These are phyloP conservation scores for Nansenia antarctica DNA, from an alignment of 2,113 vertebrate genomes.

Conservation along the genomic window DNA sequence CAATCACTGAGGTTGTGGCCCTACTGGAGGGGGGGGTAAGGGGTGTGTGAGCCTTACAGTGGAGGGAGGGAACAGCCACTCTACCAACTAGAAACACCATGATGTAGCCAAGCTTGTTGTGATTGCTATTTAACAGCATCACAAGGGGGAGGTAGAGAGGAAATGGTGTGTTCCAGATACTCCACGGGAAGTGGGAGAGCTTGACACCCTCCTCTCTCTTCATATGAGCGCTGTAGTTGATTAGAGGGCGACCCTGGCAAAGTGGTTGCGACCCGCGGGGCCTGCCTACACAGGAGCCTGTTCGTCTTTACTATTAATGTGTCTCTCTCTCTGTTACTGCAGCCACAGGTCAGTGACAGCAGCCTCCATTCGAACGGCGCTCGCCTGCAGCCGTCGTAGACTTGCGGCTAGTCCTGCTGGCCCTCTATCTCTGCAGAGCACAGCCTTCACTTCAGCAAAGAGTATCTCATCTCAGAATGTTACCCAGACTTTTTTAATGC, in stretches of 20 bases:
- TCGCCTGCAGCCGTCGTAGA: neutral
- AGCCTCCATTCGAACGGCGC: conserved; percentile 45
- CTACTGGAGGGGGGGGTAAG: conserved; percentile 25
- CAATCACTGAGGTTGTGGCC: conserved; percentile 54
- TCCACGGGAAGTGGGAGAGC: conserved; percentile 32
- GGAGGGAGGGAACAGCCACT: conserved; percentile 36
- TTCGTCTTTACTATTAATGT: conserved; percentile 64
- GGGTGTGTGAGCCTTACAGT: conserved; percentile 18
- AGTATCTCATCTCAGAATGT: too few relatives aligned
- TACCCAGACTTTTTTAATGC: too few relatives aligned
- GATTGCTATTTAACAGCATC: conserved; percentile 48
- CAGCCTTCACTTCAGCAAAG: too few relatives aligned
- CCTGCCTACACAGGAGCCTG: conserved; percentile 31
- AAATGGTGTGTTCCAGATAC: conserved; percentile 29
- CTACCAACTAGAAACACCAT: conserved; percentile 45
- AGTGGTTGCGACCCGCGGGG: conserved; percentile 61
- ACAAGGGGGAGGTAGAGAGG: conserved; percentile 33
- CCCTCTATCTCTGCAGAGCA: too few relatives aligned
- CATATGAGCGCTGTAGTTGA: conserved; percentile 50
- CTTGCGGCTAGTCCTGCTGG: neutral
- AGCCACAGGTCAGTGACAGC: conserved; percentile 40
- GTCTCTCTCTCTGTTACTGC: conserved; percentile 55
- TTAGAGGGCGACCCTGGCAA: conserved; percentile 57
- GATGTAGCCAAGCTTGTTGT: conserved; percentile 43
- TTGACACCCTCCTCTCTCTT: conserved; percentile 48